A percentile compares a stretch with the other conserved stretches of the same genome.
These are phyloP conservation scores for Paramormyrops kingsleyae DNA, from an alignment of 2,113 vertebrate genomes.

Conservation along the genomic window DNA sequence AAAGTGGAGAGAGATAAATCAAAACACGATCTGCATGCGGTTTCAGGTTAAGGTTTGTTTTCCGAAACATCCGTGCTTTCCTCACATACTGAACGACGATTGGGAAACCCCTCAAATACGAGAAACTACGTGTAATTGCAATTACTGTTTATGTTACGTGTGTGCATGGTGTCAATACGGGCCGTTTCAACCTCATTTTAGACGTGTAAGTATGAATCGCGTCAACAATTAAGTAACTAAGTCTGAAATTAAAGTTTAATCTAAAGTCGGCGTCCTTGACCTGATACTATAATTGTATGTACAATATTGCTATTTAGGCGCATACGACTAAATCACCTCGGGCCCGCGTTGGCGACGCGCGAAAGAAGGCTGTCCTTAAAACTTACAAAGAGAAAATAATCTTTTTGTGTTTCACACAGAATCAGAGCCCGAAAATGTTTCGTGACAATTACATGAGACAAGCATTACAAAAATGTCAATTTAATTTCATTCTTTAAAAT, in stretches of 20 bases:
- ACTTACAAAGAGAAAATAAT: background rate
- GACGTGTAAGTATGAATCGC: background rate
- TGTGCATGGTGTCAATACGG: background rate
- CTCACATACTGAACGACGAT: conserved; percentile 61
- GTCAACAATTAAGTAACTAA: background rate
- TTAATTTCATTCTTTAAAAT: conserved; percentile 22
- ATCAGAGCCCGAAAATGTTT: conserved; percentile 8
- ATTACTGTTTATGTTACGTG: background rate
- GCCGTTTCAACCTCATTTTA: background rate
- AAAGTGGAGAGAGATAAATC: conserved; percentile 79
- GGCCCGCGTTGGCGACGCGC: background rate
- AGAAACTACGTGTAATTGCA: background rate
- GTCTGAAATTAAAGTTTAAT: conserved; percentile 2
- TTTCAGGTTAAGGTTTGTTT: conserved; percentile 73
- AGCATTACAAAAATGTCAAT: conserved; percentile 25
- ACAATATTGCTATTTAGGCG: conserved; percentile 5
- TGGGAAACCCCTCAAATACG: conserved; percentile 53
- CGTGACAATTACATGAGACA: conserved; percentile 17
- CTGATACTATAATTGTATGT: conserved; percentile 5
- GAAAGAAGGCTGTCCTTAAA: conserved; percentile 3
- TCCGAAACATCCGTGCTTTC: conserved; percentile 67
- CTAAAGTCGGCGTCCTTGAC: background rate
- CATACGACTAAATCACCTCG: background rate
- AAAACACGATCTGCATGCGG: conserved; percentile 76
- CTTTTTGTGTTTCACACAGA: conserved; percentile 16